Evolutionary conservation across 2,797 vertebrate genomes (phyloP).

Genomic region (Sebastes flavidus): DNA sequence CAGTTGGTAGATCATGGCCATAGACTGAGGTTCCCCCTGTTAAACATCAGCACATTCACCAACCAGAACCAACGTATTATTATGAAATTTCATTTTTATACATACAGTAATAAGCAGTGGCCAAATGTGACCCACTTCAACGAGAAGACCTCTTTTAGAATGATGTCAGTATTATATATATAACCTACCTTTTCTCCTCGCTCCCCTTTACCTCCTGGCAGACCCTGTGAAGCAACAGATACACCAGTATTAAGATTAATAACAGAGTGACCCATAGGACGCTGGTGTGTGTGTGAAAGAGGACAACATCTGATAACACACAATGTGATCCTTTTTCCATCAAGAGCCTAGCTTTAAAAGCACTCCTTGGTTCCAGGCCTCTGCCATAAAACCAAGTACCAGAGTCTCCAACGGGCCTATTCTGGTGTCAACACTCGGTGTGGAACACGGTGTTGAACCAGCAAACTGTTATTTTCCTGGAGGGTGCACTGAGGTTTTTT

Average conservation of each 20-base stretch:
- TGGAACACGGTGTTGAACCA: too few species aligned
- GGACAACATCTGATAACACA: background rate
- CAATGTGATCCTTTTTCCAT: background rate
- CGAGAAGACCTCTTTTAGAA: background rate
- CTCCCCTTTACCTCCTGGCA: slow-evolving; percentile 92
- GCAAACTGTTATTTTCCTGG: too few species aligned
- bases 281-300: background rate
- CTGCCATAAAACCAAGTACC: background rate
- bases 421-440: background rate
- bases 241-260: background rate
- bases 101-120: background rate
- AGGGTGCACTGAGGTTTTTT: too few species aligned
- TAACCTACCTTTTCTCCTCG: slow-evolving; percentile 88
- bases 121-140: background rate
- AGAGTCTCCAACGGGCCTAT: background rate
- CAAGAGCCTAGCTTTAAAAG: background rate
- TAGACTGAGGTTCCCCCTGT: slow-evolving; percentile 93
- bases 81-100: background rate
- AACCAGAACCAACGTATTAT: background rate
- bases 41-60: slow-evolving; percentile 35
- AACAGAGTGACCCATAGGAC: background rate
- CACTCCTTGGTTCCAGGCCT: background rate
- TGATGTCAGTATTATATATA: background rate
- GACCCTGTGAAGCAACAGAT: slow-evolving; percentile 78
- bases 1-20: slow-evolving; percentile 91